Percentiles rank a stretch among this genome's conserved stretches.
phyloP scores from a whole-genome alignment of 2,888 invertebrate species.

The Anagyrus pseudococci region DNA sequence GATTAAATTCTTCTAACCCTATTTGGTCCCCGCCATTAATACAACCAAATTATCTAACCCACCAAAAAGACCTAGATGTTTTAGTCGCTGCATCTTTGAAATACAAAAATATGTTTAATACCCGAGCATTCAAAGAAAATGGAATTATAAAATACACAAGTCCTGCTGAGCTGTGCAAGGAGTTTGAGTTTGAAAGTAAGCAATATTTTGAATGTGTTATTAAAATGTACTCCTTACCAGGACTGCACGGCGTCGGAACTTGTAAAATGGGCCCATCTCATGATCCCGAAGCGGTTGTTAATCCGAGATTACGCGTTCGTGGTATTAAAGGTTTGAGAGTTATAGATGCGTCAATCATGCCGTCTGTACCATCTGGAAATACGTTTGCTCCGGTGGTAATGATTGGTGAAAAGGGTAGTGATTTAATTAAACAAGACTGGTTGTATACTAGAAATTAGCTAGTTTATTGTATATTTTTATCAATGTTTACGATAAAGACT shows the following conservation, averaged over 20 bases:
- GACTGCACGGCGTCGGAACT: neutral
- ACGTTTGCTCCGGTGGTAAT: constrained; percentile 6
- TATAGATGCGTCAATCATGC: constrained; percentile 15
- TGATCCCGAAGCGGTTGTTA: constrained; percentile 6
- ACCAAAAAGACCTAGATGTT: neutral
- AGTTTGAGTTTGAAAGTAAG: neutral
- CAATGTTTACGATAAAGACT: no score
- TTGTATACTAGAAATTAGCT: no score
- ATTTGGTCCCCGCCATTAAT: neutral
- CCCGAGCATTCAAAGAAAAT: neutral
- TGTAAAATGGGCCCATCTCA: constrained; percentile 16
- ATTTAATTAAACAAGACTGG: constrained; percentile 20
- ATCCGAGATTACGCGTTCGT: constrained; percentile 3
- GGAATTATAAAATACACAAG: neutral
- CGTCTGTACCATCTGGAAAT: neutral
- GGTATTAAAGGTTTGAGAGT: constrained; percentile 16
- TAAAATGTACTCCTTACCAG: neutral
- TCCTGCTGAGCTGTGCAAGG: neutral
- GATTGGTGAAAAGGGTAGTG: constrained; percentile 19
- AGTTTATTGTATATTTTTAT: no score
- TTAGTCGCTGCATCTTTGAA: neutral
- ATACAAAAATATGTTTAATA: neutral
- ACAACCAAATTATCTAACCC: neutral
- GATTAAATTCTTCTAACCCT: neutral
- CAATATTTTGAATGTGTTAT: neutral